Base-by-base conservation (phyloP, 2,113 vertebrate species). In the Leiothrix lutea region DNA sequence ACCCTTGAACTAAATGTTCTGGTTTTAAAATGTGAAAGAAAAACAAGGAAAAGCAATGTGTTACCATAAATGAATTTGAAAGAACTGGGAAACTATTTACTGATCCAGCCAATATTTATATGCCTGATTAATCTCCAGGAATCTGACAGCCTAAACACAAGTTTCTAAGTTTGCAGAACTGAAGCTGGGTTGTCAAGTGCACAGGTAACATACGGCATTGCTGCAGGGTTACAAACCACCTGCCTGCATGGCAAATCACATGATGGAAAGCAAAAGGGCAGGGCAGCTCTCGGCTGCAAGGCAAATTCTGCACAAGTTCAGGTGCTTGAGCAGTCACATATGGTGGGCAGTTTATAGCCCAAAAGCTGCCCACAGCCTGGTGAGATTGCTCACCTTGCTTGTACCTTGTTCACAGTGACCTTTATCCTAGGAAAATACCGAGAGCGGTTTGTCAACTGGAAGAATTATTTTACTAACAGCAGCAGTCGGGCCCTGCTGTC, bases 11-110 rank as follows among this genome's bases (percentile, higher is more conserved):
- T 69, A 79, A 92, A 94, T 86, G 92, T 90, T 94, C 90, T 94
- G 69, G 13, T 85, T 92, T 66, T 56, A 62, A 94, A 92, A 94
- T 72, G 56, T 45, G 81, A 72, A 94, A 88, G 60, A 94, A 94
- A 95, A 95, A 89, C 78, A 87, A 79, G 36, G 45, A 87, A 79
- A 95, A 96, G 73, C 50, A 85, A 72, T 65, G 62, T 22, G 45
- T 92, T 97, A 65, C 79, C 88, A 88, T 88, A 96, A 96, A 72
- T 38, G 36, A 92, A 69, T 72, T 82, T 82, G 81, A 93, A 95
- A 94, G 74, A 88, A 72, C 50, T 77, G 54, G 82, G 70, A 94
- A 94, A 93, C 50, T 96, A 73, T 89, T 91, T 90, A 69, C 70
- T 70, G 70, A 77, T 72, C 84, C 70, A 85, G 94, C 73, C 89